Evolutionary conservation across 2,888 invertebrate genomes (phyloP).

Genomic region (Drosophila trichaetosa): DNA sequence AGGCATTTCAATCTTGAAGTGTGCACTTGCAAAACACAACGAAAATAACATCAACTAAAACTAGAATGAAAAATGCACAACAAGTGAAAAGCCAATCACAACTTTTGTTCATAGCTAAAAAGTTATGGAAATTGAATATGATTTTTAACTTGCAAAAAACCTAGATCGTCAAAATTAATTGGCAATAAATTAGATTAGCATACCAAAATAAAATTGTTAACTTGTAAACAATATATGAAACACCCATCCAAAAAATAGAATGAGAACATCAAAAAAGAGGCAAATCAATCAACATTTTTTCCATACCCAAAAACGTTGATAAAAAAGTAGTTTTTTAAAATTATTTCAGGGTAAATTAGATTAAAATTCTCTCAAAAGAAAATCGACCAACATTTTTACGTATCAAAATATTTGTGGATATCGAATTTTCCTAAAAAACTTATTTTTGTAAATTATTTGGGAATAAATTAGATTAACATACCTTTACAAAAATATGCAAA

Average conservation of each 20-base stretch:
- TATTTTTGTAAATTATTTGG: background rate
- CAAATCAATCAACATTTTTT: background rate
- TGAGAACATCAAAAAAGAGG: background rate
- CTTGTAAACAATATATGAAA: background rate
- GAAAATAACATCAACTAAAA: conserved; percentile 6
- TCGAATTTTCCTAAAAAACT: background rate
- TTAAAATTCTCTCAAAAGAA: background rate
- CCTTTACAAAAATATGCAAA: background rate
- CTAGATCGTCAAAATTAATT: too few relatives aligned
- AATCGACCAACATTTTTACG: background rate
- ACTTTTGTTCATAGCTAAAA: background rate
- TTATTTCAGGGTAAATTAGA: background rate
- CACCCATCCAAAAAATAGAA: fast-evolving
- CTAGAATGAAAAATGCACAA: background rate
- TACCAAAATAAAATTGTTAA: background rate
- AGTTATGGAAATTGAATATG: background rate
- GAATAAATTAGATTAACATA: background rate
- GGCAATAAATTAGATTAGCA: background rate
- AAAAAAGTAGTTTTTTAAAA: background rate
- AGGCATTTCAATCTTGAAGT: conserved; percentile 6
- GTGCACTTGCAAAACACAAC: background rate
- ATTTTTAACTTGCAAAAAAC: background rate
- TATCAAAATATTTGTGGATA: background rate
- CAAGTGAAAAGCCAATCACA: background rate
- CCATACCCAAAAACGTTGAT: background rate